phyloP scores from a whole-genome alignment of 2,888 invertebrate genomes.

The Drosophila borealis region DNA sequence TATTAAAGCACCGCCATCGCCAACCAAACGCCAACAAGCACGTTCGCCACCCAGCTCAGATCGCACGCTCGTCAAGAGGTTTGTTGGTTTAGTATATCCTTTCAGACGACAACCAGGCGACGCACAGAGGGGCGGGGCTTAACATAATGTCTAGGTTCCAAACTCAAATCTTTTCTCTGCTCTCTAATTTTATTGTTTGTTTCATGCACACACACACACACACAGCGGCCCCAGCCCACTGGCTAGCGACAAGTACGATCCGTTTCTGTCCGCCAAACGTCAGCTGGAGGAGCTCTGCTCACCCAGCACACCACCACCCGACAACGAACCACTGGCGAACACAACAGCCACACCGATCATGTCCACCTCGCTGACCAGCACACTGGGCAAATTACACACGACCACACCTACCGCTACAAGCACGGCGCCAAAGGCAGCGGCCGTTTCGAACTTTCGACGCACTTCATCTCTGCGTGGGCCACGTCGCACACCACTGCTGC shows the following conservation, averaged over 20 bases:
- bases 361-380: slow-evolving; percentile 73
- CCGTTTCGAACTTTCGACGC: slow-evolving; percentile 82
- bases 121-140: slow-evolving; percentile 42
- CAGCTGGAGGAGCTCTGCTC: slow-evolving; percentile 93
- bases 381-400: slow-evolving; percentile 28
- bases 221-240: slow-evolving; percentile 64
- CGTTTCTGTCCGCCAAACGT: slow-evolving; percentile 91
- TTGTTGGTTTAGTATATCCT: slow-evolving; percentile 57
- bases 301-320: slow-evolving; percentile 85
- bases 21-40: slow-evolving; percentile 10
- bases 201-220: background rate
- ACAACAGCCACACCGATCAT: slow-evolving; percentile 54
- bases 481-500: slow-evolving; percentile 80
- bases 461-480: slow-evolving; percentile 84
- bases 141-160: background rate
- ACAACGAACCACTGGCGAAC: slow-evolving; percentile 47
- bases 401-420: slow-evolving; percentile 43
- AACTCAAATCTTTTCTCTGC: background rate
- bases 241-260: slow-evolving; percentile 87
- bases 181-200: slow-evolving; percentile 6
- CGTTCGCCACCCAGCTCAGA: slow-evolving; percentile 13
- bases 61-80: slow-evolving; percentile 58
- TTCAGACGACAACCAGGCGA: slow-evolving; percentile 61
- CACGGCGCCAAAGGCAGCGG: slow-evolving; percentile 31
- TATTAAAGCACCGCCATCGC: slow-evolving; percentile 59